These are phyloP conservation scores for Nothocercus nigrocapillus DNA, from an alignment of 2,113 vertebrate species.

Conservation along the genomic window DNA sequence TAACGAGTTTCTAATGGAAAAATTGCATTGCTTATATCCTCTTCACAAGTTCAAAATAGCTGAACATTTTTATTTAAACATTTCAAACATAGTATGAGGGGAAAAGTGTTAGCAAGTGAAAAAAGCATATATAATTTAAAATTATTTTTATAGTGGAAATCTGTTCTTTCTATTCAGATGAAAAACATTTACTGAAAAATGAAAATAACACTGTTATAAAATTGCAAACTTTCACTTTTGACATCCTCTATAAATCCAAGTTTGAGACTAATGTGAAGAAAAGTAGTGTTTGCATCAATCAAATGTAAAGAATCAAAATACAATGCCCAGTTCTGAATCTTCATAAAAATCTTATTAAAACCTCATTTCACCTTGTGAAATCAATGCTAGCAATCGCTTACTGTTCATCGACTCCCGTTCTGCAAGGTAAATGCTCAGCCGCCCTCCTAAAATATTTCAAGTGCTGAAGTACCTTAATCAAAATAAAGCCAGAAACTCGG, in stretches of 20 bases:
- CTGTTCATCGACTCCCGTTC: neutral
- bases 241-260: neutral
- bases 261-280: neutral
- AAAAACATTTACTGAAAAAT: conserved; percentile 1
- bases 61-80: conserved; percentile 29
- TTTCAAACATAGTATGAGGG: neutral
- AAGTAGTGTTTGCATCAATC: neutral
- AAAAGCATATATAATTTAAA: neutral
- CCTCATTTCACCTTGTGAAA: neutral
- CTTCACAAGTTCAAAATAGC: neutral
- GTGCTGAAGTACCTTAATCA: neutral
- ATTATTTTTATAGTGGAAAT: conserved; percentile 25
- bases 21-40: neutral
- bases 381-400: neutral
- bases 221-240: neutral
- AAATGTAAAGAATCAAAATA: neutral
- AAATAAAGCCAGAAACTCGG: neutral
- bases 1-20: neutral
- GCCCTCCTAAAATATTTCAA: neutral
- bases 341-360: conserved; percentile 9
- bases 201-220: conserved; percentile 4
- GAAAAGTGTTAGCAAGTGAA: neutral
- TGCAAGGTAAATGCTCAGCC: neutral
- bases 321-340: neutral
- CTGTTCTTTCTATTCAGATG: neutral